Evolutionary conservation across 2,113 vertebrate species (phyloP), one percentile per base, ranked within the genome.

Genomic region (Epinephelus lanceolatus): DNA sequence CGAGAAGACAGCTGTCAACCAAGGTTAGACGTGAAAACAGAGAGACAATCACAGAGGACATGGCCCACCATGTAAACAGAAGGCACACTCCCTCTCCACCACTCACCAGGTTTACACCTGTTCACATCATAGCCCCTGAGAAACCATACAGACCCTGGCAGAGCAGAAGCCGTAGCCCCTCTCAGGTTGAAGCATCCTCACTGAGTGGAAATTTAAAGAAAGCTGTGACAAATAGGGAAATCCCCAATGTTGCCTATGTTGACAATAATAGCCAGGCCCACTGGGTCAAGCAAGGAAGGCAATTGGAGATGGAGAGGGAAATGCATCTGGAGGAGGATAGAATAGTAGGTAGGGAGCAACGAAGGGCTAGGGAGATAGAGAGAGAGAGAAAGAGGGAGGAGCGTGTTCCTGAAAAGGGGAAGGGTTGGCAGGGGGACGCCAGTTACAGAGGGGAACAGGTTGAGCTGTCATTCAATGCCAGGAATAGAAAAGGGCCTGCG

Each of bases 381-480:
- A 90, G 76, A 89, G 91, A 91, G 88, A 84, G 74, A 84, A 80
- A 90, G 62, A 91, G 86, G 91, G 91, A 94, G 93, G 94, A 93
- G 91, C 73, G 18, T 76, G 65, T 84, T 83, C 76, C 74, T 82
- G 87, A 89, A 88, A 90, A 91, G 86, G 92, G 88, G 94, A 94
- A 88, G 87, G 94, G 92, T 57, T 93, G 86, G 89, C 86, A 84
- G 77, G 76, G 71, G 74, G 89, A 92, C 53, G 81, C 79, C 93
- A 93, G 93, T 95, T 93, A 94, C 94, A 95, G 94, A 94, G 94
- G 90, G 94, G 91, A 93, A 96, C 96, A 96, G 97, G 96, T 95
- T 96, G 96, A 96, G 94, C 96, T 97, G 97, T 97, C 97, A 96
- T 87, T 95, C 93, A 94, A 85, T 72, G 91, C 96, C 95, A 96